Percentiles rank a stretch among this genome's conserved stretches.
phyloP scores from a whole-genome alignment of 1,140 invertebrate genomes.

The Steinernema khuongi region DNA sequence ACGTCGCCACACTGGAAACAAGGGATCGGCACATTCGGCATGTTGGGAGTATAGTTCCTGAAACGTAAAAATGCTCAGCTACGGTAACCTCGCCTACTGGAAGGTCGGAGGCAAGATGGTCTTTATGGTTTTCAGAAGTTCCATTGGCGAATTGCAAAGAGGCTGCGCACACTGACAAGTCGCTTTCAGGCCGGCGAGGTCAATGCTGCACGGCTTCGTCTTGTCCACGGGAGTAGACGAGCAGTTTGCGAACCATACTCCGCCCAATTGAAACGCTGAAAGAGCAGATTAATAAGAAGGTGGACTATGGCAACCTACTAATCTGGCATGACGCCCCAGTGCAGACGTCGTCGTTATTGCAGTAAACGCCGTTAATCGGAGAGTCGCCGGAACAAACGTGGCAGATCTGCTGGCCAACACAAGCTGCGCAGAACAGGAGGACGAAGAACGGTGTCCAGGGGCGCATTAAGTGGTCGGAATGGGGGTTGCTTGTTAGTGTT shows the following conservation, averaged over 20 bases:
- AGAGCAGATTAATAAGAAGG: background rate
- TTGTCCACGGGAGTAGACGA: background rate
- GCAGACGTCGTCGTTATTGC: constrained; percentile 2
- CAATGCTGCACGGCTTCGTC: background rate
- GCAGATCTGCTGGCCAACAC: background rate
- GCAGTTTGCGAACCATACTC: background rate
- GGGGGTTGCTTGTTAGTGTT: too few relatives aligned
- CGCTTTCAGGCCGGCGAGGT: background rate
- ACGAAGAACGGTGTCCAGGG: too few relatives aligned
- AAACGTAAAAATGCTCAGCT: background rate
- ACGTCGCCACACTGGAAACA: background rate
- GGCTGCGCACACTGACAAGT: background rate
- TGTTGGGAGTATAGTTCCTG: background rate
- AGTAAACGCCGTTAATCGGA: background rate
- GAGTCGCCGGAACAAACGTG: background rate
- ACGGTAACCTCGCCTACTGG: too few relatives aligned
- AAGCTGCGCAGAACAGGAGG: background rate
- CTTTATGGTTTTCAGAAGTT: background rate
- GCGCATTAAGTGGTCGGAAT: too few relatives aligned
- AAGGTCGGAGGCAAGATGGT: background rate
- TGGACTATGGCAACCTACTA: background rate
- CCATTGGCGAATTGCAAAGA: background rate
- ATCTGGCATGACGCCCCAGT: background rate
- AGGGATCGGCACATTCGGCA: background rate
- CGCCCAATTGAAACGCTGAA: background rate